Evolutionary conservation across 2,888 invertebrate genomes (phyloP), one percentile per base, ranked within the genome.

Genomic region (Drosophila atripex): DNA sequence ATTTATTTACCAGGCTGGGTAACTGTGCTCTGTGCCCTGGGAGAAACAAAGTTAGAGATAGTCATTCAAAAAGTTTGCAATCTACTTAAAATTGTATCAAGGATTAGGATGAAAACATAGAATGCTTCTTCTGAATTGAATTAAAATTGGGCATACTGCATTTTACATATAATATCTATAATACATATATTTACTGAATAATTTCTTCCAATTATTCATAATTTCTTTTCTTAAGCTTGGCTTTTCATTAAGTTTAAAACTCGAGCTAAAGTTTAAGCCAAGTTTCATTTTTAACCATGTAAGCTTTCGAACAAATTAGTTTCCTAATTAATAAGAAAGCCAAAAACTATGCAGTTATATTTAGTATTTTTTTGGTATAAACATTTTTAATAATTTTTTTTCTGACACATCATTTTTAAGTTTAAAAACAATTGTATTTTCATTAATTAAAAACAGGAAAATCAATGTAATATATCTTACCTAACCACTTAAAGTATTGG

Each of bases 21-120:
- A 65, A 70, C 14, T 53, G 9, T 25, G 35, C 52, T 23, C 18
- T 73, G 53, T 56, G 53, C 60, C 49, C 21, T 38, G 51, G 39
- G 14, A 41, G 25, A 32, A n/a, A 39, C 46, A 60, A 56, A 56
- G 23, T 30, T 54, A 23, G 2, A 50, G 54, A 73, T 79, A 75
- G 73, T 82, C 79, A 59, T 30, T 12, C 32, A 25, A n/a, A 16
- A n/a, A 9, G 18, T 35, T 14, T 0, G 2, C 35, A n/a, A 35
- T 28, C 2, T 25, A 25, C 25, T 7, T 25, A 7, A 25, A 25
- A 1, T 25, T 25, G 7, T n/a, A n/a, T n/a, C n/a, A n/a, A n/a
- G n/a, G n/a, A n/a, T n/a, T n/a, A n/a, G n/a, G n/a, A n/a, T n/a
- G n/a, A n/a, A n/a, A n/a, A 18, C 18, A 18, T 1, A 18, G 2